These are phyloP conservation scores for Opisthograptis luteolata DNA, from an alignment of 2,888 invertebrate genomes.

Conservation along the genomic window DNA sequence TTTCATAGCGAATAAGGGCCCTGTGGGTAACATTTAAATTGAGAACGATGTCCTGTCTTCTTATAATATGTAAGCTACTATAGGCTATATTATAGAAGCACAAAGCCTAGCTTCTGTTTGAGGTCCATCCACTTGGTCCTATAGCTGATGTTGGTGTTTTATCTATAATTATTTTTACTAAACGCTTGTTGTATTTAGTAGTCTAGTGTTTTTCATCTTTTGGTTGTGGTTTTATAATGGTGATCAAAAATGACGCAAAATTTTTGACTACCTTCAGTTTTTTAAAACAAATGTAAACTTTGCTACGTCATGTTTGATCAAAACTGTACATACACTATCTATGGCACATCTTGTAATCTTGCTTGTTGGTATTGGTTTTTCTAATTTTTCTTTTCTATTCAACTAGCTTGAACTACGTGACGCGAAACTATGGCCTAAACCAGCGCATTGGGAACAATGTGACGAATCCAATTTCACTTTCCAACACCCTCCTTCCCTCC, in stretches of 20 bases:
- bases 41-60: too few species aligned
- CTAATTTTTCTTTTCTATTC: slow-evolving; percentile 56
- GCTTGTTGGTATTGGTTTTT: slow-evolving; percentile 36
- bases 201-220: not conserved
- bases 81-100: too few species aligned
- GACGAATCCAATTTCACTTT: slow-evolving; percentile 67
- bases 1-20: too few species aligned
- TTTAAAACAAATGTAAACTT: not conserved
- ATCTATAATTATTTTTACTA: too few species aligned
- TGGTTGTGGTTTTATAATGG: slow-evolving; percentile 18
- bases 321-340: not conserved
- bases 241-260: slow-evolving; percentile 6
- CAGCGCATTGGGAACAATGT: slow-evolving; percentile 69
- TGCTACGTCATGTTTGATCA: slow-evolving; percentile 12
- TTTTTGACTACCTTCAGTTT: not conserved
- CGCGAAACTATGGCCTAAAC: slow-evolving; percentile 64
- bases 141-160: too few species aligned
- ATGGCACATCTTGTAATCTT: slow-evolving; percentile 4
- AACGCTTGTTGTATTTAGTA: too few species aligned
- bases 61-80: too few species aligned
- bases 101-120: not conserved
- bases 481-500: slow-evolving; percentile 51
- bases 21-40: too few species aligned
- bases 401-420: slow-evolving; percentile 77
- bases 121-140: too few species aligned